Base-by-base conservation (phyloP, 2,113 vertebrate species). In the Ia io region DNA sequence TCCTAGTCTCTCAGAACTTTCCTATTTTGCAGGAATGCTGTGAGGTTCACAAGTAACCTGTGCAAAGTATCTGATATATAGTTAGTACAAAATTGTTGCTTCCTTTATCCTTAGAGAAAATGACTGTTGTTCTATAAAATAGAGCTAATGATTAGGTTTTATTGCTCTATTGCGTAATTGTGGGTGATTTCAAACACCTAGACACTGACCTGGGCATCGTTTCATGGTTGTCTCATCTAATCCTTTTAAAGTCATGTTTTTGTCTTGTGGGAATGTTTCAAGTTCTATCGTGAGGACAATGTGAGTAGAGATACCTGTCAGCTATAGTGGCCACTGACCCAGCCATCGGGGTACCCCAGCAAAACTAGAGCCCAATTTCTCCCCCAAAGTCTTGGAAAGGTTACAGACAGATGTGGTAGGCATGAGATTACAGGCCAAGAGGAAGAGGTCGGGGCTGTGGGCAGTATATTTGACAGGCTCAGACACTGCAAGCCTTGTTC, bases 401-500 rank as follows among this genome's bases (percentile, higher is more conserved):
- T 97, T 97, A 94, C 90, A 42, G 87, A 92, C 88, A 95, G 89
- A 94, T 23, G 56, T 85, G 91, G 97, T 96, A 95, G 96, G 96
- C 97, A 87, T 92, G 82, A 97, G 91, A 96, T n/a, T 84, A 9
- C 49, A 96, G 63, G 95, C 97, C 94, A 89, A 96, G 97, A 98
- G 97, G 97, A 94, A 97, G 97, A 91, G 91, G 96, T 96, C 85
- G 59, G 74, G 59, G 40, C 90, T 98, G 82, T 97, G 85, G 96
- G 97, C 95, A 95, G 96, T 69, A 93, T 91, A 97, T 96, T 97
- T 95, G 94, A 96, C 96, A 97, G 14, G 0, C 96, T 96, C 96
- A 93, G 88, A 98, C 98, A 99, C 98, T 98, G 97, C 95, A 85
- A 95, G 98, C 98, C 98, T 99, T 99, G 98, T 99, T 98, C 95